Base-by-base conservation (phyloP, 2,888 invertebrate species). In the Catocala fraxini region DNA sequence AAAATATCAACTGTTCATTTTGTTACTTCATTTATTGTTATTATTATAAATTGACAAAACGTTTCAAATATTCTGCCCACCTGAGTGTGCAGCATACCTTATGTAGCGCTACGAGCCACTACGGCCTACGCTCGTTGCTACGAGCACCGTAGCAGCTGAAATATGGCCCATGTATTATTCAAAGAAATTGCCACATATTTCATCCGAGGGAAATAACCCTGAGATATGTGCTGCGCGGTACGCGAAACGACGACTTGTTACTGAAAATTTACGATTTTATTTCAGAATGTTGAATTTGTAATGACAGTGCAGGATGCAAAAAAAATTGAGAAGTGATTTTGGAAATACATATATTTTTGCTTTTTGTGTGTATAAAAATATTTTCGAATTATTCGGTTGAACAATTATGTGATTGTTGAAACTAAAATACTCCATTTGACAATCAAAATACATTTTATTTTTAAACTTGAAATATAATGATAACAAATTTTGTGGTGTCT, bases 151-250 rank as follows among this genome's bases (percentile, higher is more conserved):
- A 83, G 83, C 85, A 70, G 77, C 85, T 95, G 93, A 95, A 93
- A 95, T 95, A 95, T 94, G 90, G 91, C 86, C 91, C 93, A 95
- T 95, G 95, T 95, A 95, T 95, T 95, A 95, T 95, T 95, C 95
- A 95, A 92, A 94, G 93, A 93, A 94, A 95, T 95, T 95, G 95
- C 94, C 92, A 92, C 93, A 95, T 95, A 95, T 95, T 94, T 95
- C 95, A 95, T 95, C 92, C 89, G 86, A 87, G 90, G 85, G 90
- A 93, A 92, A 93, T 94, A 93, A 93, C 92, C 90, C 86, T 88
- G 87, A 91, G 89, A 91, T 91, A 91, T 88, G 86, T 82, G 81
- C 71, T 77, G 65, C 79, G 65, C 77, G 88, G 87, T 80, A 80
- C 87, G 76, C 64, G 68, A 76, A 80, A 76, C 65, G 81, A 66